These are phyloP conservation scores for Mnemiopsis leidyi DNA, from an alignment of 37 sponge, comb jelly and placozoan genomes.

Conservation along the genomic window DNA sequence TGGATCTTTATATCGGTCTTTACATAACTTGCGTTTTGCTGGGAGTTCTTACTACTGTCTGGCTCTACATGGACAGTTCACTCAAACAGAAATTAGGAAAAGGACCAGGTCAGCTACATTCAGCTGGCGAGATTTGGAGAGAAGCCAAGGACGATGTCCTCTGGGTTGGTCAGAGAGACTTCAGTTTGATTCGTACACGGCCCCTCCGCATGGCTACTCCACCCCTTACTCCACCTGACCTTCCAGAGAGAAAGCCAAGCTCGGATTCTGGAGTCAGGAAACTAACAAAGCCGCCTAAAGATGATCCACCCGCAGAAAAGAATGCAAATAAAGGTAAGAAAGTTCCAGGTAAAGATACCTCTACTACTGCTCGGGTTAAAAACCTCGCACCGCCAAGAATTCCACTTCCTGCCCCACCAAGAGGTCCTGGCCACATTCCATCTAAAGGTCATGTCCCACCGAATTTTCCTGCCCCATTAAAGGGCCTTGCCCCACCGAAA, in stretches of 20 bases:
- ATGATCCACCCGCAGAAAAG: too few species aligned
- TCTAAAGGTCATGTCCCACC: too few species aligned
- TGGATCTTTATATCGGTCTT: neutral
- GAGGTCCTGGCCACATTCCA: too few species aligned
- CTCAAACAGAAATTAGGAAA: neutral
- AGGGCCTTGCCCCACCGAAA: too few species aligned
- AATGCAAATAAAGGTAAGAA: too few species aligned
- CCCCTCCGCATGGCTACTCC: neutral
- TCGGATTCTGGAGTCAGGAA: neutral
- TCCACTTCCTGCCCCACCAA: too few species aligned
- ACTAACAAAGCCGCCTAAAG: too few species aligned
- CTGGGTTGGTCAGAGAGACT: neutral
- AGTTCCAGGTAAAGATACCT: too few species aligned
- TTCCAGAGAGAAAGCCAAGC: neutral
- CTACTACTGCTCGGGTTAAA: too few species aligned
- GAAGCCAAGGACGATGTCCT: neutral
- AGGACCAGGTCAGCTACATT: neutral
- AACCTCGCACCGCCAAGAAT: too few species aligned
- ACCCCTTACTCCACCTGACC: neutral
- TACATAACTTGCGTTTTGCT: neutral
- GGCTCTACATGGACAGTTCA: neutral
- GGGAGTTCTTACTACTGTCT: neutral
- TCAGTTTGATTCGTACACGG: neutral
- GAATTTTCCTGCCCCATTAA: too few species aligned
- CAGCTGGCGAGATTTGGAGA: neutral